A percentile compares a stretch with the other conserved stretches of the same genome.
Evolutionary conservation across 1,140 invertebrate genomes (phyloP).

Genomic region (Epicauta chinensis): DNA sequence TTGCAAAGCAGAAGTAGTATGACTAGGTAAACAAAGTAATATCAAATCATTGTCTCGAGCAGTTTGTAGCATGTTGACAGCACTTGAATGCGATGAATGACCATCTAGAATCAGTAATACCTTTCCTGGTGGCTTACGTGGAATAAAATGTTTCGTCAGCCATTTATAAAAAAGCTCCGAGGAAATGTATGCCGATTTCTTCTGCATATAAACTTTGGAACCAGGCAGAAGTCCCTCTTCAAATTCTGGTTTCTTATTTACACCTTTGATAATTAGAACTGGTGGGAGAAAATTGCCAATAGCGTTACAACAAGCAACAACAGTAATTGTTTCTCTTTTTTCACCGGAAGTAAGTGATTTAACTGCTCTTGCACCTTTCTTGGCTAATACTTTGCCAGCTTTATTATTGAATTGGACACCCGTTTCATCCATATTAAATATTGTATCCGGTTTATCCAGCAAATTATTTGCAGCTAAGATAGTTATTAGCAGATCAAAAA

Average conservation of each 20-base stretch:
- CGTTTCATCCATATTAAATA: no score
- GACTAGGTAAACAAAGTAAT: conserved; percentile 39
- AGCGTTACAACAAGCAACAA: conserved; percentile 30
- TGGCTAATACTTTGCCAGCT: no score
- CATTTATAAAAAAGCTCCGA: conserved; percentile 41
- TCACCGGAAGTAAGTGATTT: no score
- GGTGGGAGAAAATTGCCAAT: conserved; percentile 24
- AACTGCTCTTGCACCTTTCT: no score
- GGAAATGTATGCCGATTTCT: conserved; percentile 30
- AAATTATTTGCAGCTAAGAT: no score
- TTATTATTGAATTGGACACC: no score
- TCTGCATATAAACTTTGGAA: conserved; percentile 36
- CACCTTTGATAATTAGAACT: conserved; percentile 22
- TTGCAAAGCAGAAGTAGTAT: conserved; percentile 38
- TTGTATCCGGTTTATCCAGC: no score
- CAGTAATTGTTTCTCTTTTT: no score
- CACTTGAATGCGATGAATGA: conserved; percentile 34
- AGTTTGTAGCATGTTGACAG: conserved; percentile 34
- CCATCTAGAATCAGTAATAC: no score
- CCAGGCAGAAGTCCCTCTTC: conserved; percentile 33
- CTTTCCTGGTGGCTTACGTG: no score
- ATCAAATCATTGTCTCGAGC: conserved; percentile 38
- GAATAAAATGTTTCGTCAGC: conserved; percentile 37
- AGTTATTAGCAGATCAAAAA: no score
- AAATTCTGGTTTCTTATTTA: conserved; percentile 39